phyloP scores from a whole-genome alignment of 2,888 invertebrate genomes.

The Dendrolimus houi region DNA sequence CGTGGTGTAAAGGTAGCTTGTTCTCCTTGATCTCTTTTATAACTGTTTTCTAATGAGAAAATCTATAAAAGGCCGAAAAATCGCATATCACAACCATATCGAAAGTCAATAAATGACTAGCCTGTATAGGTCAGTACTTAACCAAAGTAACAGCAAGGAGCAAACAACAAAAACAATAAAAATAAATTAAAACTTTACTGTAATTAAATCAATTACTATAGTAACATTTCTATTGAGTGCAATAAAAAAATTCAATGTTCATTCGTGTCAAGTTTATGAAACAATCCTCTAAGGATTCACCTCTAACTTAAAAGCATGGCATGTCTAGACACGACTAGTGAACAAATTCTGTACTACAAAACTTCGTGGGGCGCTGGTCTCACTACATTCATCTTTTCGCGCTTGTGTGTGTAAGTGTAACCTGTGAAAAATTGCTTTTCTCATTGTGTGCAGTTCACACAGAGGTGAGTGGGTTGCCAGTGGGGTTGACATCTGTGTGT shows the following conservation, averaged over 20 bases:
- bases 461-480: constrained; percentile 19
- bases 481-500: constrained; percentile 31
- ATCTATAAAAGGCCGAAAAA: too few relatives aligned
- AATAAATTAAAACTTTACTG: not conserved
- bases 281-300: constrained; percentile 58
- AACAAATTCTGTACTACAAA: constrained; percentile 72
- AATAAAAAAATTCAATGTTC: constrained; percentile 23
- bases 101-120: not conserved
- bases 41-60: too few relatives aligned
- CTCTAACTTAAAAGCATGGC: constrained; percentile 65
- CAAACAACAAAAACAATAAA: not conserved
- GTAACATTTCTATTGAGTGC: constrained; percentile 5
- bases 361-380: constrained; percentile 68
- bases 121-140: not conserved
- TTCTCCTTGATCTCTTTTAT: too few relatives aligned
- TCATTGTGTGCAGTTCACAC: constrained; percentile 43
- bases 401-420: constrained; percentile 52
- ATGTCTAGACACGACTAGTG: constrained; percentile 72
- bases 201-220: not conserved
- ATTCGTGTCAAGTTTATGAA: constrained; percentile 41
- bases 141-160: not conserved
- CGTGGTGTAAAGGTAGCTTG: too few relatives aligned
- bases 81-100: too few relatives aligned
- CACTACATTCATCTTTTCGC: constrained; percentile 48
- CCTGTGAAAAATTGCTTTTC: constrained; percentile 70